Evolutionary conservation across 1,140 invertebrate species (phyloP), one percentile per base, ranked within the genome.

Genomic region (Magallana gigas): DNA sequence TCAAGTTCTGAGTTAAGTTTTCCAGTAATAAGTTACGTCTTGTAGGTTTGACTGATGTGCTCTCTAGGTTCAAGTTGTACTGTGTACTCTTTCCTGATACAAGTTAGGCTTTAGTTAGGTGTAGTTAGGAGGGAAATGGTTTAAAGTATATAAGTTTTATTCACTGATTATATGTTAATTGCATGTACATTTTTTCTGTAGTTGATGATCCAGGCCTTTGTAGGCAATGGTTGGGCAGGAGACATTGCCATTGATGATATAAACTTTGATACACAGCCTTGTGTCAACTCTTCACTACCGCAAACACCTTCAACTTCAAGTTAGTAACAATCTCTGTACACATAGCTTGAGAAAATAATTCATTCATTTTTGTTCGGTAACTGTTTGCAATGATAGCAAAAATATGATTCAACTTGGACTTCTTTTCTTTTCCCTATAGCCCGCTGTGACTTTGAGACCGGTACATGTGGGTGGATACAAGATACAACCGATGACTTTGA

Each of bases 211-310:
- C 91, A 93, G 84, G 92, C 81, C 18, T 85, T 88, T 29, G 88
- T 86, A 1, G 88, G 76, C 16, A 85, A 87, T 68, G 90, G 92
- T 56, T 93, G 87, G 87, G 89, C 88, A 57, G 94, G 94, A 62
- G 93, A 94, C 85, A 94, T 94, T 36, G 94, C 94, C 56, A 89
- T 95, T 84, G 95, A 95, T 91, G 94, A 95, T 86, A 85, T 95
- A 16, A 87, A 89, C 29, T 89, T 95, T 71, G 89, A 90, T 57
- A 90, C 85, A 82, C 91, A 90, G n/a, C 88, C 90, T n/a, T 93
- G 93, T 88, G n/a, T 85, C 8, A 89, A 90, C 83, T 90, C 90
- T 11, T 84, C 56, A 9, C 57, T 60, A 8, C 57, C 58, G n/a
- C 57, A 59, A 60, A 14, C 36, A 16, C 16, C n/a, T 11, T 83